Percentiles rank a stretch among this genome's conserved stretches.
Evolutionary conservation across 2,888 invertebrate genomes (phyloP).

Genomic region (Parnassius glacialis): DNA sequence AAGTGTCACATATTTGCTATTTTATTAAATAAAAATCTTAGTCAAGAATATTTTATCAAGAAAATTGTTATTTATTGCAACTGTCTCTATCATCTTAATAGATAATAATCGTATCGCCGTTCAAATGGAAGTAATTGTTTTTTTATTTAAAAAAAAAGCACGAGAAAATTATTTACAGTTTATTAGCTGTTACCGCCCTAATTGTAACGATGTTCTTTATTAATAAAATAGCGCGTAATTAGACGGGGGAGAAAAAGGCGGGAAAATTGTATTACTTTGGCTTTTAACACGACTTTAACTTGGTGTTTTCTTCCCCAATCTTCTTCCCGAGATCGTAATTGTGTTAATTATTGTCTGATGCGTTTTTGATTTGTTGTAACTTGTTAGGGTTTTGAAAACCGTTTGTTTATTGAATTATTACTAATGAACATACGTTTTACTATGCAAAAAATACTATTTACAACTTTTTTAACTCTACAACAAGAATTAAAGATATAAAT

Average conservation of each 20-base stretch:
- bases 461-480: no score
- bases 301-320: conserved; percentile 67
- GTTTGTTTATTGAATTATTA: conserved; percentile 7
- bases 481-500: conserved; percentile 12
- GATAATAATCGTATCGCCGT: no score
- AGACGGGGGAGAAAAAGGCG: conserved; percentile 74
- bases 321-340: conserved; percentile 66
- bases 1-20: no score
- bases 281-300: conserved; percentile 66
- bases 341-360: conserved; percentile 71
- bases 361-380: conserved; percentile 50
- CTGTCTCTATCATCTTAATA: no score
- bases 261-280: conserved; percentile 71
- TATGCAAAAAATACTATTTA: not conserved
- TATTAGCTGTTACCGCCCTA: conserved; percentile 51
- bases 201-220: conserved; percentile 72
- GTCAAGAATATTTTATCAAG: no score
- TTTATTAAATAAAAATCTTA: no score
- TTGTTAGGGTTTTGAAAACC: conserved; percentile 7
- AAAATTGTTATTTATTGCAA: no score
- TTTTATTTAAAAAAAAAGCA: conserved; percentile 34
- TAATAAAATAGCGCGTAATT: conserved; percentile 76
- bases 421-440: not conserved
- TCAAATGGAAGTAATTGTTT: no score
- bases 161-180: conserved; percentile 39